Base-by-base conservation (phyloP, 1,140 invertebrate species). In the Bathynomus jamesi region DNA sequence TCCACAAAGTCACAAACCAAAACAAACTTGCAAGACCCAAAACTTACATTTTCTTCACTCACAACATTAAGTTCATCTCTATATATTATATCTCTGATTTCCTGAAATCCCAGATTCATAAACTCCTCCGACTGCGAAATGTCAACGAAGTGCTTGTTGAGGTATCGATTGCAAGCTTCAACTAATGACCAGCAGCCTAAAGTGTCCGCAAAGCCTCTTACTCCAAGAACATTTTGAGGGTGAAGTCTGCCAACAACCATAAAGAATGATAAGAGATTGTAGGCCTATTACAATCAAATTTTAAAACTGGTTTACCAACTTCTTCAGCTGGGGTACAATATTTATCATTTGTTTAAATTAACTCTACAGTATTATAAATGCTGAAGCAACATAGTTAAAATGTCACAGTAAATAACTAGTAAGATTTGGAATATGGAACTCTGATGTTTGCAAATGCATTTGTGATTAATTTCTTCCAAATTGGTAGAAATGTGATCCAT, bases 221-320 rank as follows among this genome's bases (percentile, higher is more conserved):
- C 89, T 2, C 91, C 91, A 65, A 95, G 80, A n/a, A 92, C 92
- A 83, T 95, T 94, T 71, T 89, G 86, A 0, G 91, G 90, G 79
- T 92, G 88, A 77, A 95, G 87, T 79, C 91, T 90, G 79, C 64
- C 82, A 79, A 69, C 70, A 72, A 67, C 65, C 27, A 30, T 29
- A 11, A n/a, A n/a, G n/a, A n/a, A n/a, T 53, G 40, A 21, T 53
- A 53, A 17, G 5, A 53, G n/a, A n/a, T n/a, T n/a, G n/a, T n/a
- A n/a, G n/a, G n/a, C n/a, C n/a, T n/a, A n/a, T 1, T 3, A 1
- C 2, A 53, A 53, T 3, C 21, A 53, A 53, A 53, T 3, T 53
- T 53, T 7, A 25, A 7, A 46, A 32, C 64, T 46, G 17, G 11
- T 31, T 40, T 1, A 71, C 10, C 53, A 3, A 53, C 17, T 65